Evolutionary conservation across 2,888 invertebrate genomes (phyloP).

Genomic region (Luperina testacea): DNA sequence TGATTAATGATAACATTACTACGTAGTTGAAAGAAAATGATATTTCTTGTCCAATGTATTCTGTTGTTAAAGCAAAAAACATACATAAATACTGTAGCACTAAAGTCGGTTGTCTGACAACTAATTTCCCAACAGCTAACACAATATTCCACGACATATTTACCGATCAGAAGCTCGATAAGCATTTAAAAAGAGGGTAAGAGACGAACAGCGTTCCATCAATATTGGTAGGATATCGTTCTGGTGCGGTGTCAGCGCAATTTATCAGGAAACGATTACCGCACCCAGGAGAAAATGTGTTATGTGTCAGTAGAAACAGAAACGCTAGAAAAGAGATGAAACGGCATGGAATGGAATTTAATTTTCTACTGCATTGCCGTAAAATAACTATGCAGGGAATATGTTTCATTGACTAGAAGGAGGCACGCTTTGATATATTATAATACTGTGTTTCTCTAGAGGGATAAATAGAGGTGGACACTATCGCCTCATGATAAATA

Average conservation of each 20-base stretch:
- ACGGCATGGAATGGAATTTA: constrained; percentile 35
- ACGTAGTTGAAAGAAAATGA: neutral
- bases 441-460: constrained; percentile 20
- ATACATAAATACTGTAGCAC: too few relatives aligned
- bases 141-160: constrained; percentile 24
- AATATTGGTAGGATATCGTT: constrained; percentile 31
- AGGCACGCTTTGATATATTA: constrained; percentile 18
- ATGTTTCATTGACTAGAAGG: constrained; percentile 25
- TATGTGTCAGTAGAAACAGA: constrained; percentile 26
- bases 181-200: constrained; percentile 8
- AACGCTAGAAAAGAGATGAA: constrained; percentile 6
- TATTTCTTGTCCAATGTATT: neutral
- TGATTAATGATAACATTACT: too few relatives aligned
- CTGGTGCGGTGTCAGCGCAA: constrained; percentile 24
- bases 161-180: constrained; percentile 19
- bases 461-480: constrained; percentile 9
- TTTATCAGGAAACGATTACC: constrained; percentile 43
- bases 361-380: constrained; percentile 43
- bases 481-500: constrained; percentile 18
- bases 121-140: constrained; percentile 8
- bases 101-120: neutral
- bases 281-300: constrained; percentile 31
- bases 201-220: constrained; percentile 16
- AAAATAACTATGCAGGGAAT: constrained; percentile 27
- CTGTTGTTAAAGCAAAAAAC: neutral